Evolutionary conservation across 2,797 vertebrate genomes (phyloP), one percentile per base, ranked within the genome.

Genomic region (Intellagama lesueurii): DNA sequence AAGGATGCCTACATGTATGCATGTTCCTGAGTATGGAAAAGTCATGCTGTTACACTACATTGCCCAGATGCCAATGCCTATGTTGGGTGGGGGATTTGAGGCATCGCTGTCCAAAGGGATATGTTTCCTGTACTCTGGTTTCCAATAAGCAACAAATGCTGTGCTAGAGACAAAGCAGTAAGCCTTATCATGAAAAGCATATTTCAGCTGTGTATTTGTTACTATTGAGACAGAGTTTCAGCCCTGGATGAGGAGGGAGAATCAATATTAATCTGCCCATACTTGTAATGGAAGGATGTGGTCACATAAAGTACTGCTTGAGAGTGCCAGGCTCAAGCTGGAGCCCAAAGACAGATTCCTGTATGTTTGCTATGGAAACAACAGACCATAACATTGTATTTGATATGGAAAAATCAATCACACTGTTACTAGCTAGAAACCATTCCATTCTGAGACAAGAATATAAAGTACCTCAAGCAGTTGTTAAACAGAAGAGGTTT

Each of bases 241-340:
- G 88, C 93, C 95, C 93, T 94, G 87, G 92, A 95, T 85, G 95
- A 94, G 89, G 70, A 44, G 76, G 82, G 1, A 92, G 96, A 96
- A 97, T 97, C 97, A 96, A 97, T 97, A 96, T 96, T 96, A 97
- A 97, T 97, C 94, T 95, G 96, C 93, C 97, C 94, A 93, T 92
- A 96, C 92, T 97, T 96, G 92, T 95, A 97, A 97, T 96, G 91
- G 95, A 96, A 96, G 94, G 94, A 96, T 95, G 93, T 95, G 95
- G 94, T 94, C 94, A 77, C 95, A 96, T 96, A 94, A 95, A 95
- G 94, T 91, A 95, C 90, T 89, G 89, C 90, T 88, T 92, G 88
- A 88, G 89, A 93, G 91, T 76, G 30, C 88, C 92, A 90, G 70
- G 93, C 88, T 93, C 88, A 81, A 95, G 88, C 19, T 89, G 89